Evolutionary conservation across 1,140 invertebrate species (phyloP).

Genomic region (Nymphalis io): DNA sequence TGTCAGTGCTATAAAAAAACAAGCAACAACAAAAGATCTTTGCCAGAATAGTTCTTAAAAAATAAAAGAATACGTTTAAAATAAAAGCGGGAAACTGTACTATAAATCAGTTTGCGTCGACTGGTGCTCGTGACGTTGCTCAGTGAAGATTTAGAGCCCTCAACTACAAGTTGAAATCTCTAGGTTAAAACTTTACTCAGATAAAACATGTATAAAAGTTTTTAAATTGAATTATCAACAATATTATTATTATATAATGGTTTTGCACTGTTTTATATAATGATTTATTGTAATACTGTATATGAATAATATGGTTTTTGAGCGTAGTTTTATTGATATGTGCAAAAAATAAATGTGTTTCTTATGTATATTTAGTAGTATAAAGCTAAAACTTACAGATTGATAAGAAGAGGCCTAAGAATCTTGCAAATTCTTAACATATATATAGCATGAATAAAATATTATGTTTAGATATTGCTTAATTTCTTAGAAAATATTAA

Average conservation of each 20-base stretch:
- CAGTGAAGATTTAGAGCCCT: constrained; percentile 25
- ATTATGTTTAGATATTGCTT: no score
- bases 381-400: no score
- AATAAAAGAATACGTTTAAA: constrained; percentile 16
- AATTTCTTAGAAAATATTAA: no score
- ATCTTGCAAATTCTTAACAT: no score
- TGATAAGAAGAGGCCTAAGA: no score
- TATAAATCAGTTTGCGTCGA: constrained; percentile 30
- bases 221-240: constrained; percentile 6
- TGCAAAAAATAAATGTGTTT: no score
- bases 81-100: constrained; percentile 14
- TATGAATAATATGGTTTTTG: no score
- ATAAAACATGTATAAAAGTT: constrained; percentile 7
- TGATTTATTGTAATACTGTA: not conserved
- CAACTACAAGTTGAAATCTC: constrained; percentile 17
- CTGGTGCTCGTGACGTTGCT: constrained; percentile 17
- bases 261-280: not conserved
- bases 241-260: not conserved
- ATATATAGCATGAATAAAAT: no score
- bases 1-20: not conserved
- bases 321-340: no score
- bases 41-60: not conserved
- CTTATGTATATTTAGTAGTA: no score
- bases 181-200: constrained; percentile 15
- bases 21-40: not conserved